Evolutionary conservation across 2,797 vertebrate genomes (phyloP).

Genomic region (Lycodopsis pacificus): DNA sequence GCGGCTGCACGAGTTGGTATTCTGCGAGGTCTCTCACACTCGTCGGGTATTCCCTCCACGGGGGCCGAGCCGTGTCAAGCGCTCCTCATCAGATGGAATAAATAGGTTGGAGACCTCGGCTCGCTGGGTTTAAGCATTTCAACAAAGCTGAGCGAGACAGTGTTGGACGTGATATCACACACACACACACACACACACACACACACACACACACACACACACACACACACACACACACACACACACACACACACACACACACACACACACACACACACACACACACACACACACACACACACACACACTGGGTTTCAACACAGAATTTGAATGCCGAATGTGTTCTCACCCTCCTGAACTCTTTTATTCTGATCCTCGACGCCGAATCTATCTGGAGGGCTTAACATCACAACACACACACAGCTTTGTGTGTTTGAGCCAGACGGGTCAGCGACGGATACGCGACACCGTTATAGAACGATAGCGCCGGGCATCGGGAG

Average conservation of each 20-base stretch:
- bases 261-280: neutral
- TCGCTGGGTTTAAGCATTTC: conserved; percentile 31
- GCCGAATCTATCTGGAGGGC: neutral
- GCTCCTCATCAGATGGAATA: conserved; percentile 17
- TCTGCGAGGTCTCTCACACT: neutral
- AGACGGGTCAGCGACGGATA: conserved; percentile 25
- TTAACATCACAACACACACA: neutral
- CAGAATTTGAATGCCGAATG: conserved; percentile 22
- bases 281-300: neutral
- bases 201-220: conserved; percentile 1
- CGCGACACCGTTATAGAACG: conserved; percentile 13
- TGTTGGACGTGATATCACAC: conserved; percentile 18
- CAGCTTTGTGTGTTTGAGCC: conserved; percentile 16
- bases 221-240: neutral
- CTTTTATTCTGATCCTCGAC: conserved; percentile 1
- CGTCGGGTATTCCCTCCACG: conserved; percentile 4
- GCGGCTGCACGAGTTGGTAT: conserved; percentile 22
- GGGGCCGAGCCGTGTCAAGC: neutral
- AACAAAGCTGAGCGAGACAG: conserved; percentile 18
- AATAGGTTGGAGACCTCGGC: conserved; percentile 17
- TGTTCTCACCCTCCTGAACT: conserved; percentile 6
- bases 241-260: neutral
- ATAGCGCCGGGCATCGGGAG: neutral
- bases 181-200: conserved; percentile 4
- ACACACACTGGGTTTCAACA: conserved; percentile 29